Conservation (phyloP, 1,140 invertebrate species). For the Ceratitis capitata region DNA sequence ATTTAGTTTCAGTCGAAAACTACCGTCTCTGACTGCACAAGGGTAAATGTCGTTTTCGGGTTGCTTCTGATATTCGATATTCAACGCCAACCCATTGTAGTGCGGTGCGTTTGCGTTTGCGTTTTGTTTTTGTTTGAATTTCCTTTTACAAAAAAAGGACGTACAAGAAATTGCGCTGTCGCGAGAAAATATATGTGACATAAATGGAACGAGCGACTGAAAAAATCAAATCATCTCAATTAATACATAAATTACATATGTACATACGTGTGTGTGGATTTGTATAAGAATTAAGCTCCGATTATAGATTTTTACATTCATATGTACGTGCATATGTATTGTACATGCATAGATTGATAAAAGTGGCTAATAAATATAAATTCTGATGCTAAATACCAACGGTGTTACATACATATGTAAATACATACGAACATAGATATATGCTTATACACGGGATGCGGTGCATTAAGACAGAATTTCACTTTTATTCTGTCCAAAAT, state of each 20-base stretch:
- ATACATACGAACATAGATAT: not conserved
- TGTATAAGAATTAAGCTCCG: not conserved
- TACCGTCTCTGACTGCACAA: conserved; percentile 65
- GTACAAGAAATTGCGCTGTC: conserved; percentile 6
- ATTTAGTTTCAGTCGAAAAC: conserved; percentile 65
- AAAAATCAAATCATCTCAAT: not conserved
- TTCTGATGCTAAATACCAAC: not conserved
- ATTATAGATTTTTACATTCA: not conserved
- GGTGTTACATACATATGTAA: not conserved
- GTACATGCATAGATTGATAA: not conserved
- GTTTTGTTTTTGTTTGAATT: conserved; percentile 44
- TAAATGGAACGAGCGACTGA: conserved; percentile 29
- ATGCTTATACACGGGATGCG: not conserved
- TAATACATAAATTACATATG: not conserved
- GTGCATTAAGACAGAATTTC: not conserved
- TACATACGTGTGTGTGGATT: not conserved
- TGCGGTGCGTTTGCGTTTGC: conserved; percentile 41
- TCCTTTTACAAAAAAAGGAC: not conserved
- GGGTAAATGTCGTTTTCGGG: conserved; percentile 63
- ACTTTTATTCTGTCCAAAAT: not conserved
- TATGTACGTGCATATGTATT: no score
- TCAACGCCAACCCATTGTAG: not conserved
- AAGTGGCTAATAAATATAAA: not conserved
- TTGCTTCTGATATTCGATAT: conserved; percentile 47
- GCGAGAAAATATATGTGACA: conserved; percentile 34